Base-by-base conservation (phyloP, 2,888 invertebrate species). In the Mythimna loreyi region DNA sequence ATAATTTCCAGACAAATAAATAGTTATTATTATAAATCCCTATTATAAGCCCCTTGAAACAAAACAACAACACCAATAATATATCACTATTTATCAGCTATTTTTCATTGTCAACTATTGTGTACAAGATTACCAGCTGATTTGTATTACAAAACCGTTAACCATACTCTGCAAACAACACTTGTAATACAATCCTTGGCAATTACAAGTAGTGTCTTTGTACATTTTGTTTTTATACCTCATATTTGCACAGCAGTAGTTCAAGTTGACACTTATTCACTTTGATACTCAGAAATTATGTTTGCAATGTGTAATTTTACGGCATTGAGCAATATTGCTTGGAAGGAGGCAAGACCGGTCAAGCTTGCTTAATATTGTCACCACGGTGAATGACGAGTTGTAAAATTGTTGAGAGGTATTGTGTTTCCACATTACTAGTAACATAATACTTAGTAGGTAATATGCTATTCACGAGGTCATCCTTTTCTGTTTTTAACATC, bases 281-380 rank as follows among this genome's bases (percentile, higher is more conserved):
- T 80, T 72, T 61, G 23, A 36, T 60, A 63, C 57, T 56, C 52
- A 56, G 59, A 66, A 72, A 72, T 78, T 72, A 67, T 67, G 70
- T 62, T 69, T 45, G 63, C 72, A 68, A 66, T 76, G 67, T 82
- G 80, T 81, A 73, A 79, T 82, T 81, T 79, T 49, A 59, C 69
- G 57, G 65, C 62, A 74, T 82, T 81, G 73, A 30, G 71, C 40
- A 81, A 82, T 60, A 62, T 62, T 47, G 55, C 53, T 40, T 63
- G 28, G 71, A 57, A 40, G 49, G 52, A 65, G 43, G 55, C 43
- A 64, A 56, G 74, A 75, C 75, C 58, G 65, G 71, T 67, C 70
- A 69, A 61, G 59, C 66, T 82, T 81, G 70, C 79, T 43, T 50
- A 78, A 80, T 75, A 75, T 70, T 67, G 69, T 69, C 79, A 69